A percentile compares a stretch with the other conserved stretches of the same genome.
Evolutionary conservation across 2,888 invertebrate genomes (phyloP).

Genomic region (Pollenia labialis): DNA sequence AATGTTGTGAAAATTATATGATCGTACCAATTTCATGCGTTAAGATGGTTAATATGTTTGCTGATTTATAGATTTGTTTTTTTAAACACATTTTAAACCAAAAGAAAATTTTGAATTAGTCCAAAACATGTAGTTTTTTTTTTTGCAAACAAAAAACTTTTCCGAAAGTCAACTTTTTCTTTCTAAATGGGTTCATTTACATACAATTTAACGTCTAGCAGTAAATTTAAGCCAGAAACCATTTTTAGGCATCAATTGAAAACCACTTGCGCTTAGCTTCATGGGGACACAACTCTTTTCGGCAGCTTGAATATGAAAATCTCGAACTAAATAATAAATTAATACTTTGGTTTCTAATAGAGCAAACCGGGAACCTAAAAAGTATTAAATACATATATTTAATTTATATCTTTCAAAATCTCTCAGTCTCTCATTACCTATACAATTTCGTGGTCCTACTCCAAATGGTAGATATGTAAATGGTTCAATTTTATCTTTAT

Average conservation of each 20-base stretch:
- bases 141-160: too few species aligned
- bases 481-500: conserved; percentile 84
- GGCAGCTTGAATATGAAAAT: conserved; percentile 78
- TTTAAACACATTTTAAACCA: too few species aligned
- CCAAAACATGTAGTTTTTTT: too few species aligned
- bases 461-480: conserved; percentile 86
- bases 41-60: too few species aligned
- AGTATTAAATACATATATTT: too few species aligned
- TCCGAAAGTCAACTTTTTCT: too few species aligned
- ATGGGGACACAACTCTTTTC: conserved; percentile 79
- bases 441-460: conserved; percentile 87
- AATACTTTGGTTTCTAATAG: conserved; percentile 82
- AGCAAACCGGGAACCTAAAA: conserved; percentile 81
- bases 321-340: conserved; percentile 79
- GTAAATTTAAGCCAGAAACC: conserved; percentile 82
- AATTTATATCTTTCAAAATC: not conserved
- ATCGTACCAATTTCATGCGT: too few species aligned
- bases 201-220: conserved; percentile 66
- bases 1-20: too few species aligned
- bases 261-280: conserved; percentile 75
- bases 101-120: too few species aligned
- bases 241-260: conserved; percentile 78
- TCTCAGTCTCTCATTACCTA: conserved; percentile 82
- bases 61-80: too few species aligned
- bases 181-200: too few species aligned